Evolutionary conservation across 2,888 invertebrate species (phyloP).

Genomic region (Philhelius pedissequus): DNA sequence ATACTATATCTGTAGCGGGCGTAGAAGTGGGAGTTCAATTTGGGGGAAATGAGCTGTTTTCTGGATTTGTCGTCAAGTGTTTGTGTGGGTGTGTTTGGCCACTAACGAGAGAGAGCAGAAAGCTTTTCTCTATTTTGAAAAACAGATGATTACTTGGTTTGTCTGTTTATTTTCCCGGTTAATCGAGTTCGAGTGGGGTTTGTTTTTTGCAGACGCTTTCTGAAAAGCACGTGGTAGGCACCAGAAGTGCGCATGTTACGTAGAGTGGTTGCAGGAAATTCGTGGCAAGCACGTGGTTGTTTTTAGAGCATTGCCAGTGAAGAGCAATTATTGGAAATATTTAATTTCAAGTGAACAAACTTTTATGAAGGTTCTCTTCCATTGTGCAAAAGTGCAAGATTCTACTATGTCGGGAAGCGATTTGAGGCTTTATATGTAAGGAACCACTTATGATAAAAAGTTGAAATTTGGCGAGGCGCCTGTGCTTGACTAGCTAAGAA

Average conservation of each 20-base stretch:
- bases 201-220: slow-evolving; percentile 60
- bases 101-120: not conserved
- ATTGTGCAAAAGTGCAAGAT: too few species aligned
- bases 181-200: slow-evolving; percentile 29
- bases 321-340: not conserved
- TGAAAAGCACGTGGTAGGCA: slow-evolving; percentile 45
- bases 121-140: slow-evolving; percentile 45
- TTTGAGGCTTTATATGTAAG: too few species aligned
- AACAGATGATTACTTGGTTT: slow-evolving; percentile 38
- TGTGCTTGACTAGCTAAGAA: too few species aligned
- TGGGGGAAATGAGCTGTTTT: slow-evolving; percentile 30
- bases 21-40: slow-evolving; percentile 10
- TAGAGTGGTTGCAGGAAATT: slow-evolving; percentile 32
- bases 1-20: not conserved
- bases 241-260: slow-evolving; percentile 23
- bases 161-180: slow-evolving; percentile 34
- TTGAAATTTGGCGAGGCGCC: too few species aligned
- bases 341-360: not conserved
- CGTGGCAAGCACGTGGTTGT: slow-evolving; percentile 46
- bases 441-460: too few species aligned
- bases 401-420: too few species aligned
- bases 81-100: not conserved
- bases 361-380: too few species aligned
- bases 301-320: slow-evolving; percentile 27
- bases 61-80: not conserved